Percentiles rank a stretch among this genome's conserved stretches.
These are phyloP conservation scores for Diadumene lineata DNA, from an alignment of 92 coral and sea anemone genomes.

Conservation along the genomic window DNA sequence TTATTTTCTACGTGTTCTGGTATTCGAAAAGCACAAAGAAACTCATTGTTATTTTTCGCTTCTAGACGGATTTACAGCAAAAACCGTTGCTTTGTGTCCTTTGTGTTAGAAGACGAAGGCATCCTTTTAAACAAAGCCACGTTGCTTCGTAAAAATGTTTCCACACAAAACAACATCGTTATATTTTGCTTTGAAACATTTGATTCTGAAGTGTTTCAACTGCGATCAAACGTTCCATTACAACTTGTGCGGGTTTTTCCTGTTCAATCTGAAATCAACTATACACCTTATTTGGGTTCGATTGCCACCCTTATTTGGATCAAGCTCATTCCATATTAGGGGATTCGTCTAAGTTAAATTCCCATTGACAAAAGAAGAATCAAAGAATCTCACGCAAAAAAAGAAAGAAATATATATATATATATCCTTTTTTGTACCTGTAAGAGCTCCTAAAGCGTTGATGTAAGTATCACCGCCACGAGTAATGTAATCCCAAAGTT, in stretches of 20 bases:
- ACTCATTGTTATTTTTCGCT: neutral
- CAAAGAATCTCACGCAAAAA: neutral
- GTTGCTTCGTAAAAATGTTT: neutral
- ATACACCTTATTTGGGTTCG: slow-evolving; percentile 25
- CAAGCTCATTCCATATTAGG: slow-evolving; percentile 26
- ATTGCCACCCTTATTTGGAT: slow-evolving; percentile 35
- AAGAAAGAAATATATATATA: too few relatives aligned
- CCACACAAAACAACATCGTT: neutral
- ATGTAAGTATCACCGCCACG: slow-evolving; percentile 71
- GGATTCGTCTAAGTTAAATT: slow-evolving; percentile 6
- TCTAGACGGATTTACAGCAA: neutral
- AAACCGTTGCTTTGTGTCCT: neutral
- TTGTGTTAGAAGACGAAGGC: neutral
- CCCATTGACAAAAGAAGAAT: neutral
- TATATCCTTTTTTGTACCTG: slow-evolving; percentile 74
- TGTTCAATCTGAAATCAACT: neutral
- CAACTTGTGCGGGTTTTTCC: slow-evolving; percentile 5
- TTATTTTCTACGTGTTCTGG: too few relatives aligned
- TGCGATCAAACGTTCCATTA: slow-evolving; percentile 16
- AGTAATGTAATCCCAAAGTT: slow-evolving; percentile 72
- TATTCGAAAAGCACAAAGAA: too few relatives aligned
- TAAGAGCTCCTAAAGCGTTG: slow-evolving; percentile 89
- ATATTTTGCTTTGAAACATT: neutral
- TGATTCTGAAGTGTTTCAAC: neutral
- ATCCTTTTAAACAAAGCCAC: neutral